phyloP scores from a whole-genome alignment of 2,888 invertebrate genomes.

The Daptonema setosum region DNA sequence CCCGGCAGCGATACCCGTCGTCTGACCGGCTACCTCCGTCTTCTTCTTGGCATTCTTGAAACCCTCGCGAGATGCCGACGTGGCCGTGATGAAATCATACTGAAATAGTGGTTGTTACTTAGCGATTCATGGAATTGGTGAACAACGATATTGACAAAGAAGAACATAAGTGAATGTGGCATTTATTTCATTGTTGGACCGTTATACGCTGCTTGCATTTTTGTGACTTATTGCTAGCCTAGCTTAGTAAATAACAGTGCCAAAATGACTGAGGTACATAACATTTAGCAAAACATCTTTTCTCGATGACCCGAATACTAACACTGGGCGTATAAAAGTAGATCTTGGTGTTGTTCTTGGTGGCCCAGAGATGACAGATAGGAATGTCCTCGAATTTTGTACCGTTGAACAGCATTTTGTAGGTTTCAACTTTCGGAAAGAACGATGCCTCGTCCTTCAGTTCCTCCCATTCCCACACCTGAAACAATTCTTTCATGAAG shows the following conservation, averaged over 20 bases:
- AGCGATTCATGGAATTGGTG: too few species aligned
- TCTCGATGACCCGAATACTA: too few species aligned
- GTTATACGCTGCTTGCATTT: too few species aligned
- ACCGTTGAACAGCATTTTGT: background rate
- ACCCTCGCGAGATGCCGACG: conserved; percentile 52
- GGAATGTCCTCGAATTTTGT: conserved; percentile 41
- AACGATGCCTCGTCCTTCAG: background rate
- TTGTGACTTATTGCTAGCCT: too few species aligned
- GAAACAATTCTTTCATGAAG: too few species aligned
- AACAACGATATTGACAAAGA: background rate
- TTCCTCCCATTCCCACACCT: too few species aligned
- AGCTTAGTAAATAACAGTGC: background rate
- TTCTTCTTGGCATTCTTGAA: conserved; percentile 85
- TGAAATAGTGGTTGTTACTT: too few species aligned
- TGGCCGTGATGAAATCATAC: conserved; percentile 18
- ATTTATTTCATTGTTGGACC: background rate
- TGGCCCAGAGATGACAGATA: conserved; percentile 55
- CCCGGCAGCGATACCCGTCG: conserved; percentile 60
- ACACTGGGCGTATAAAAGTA: conserved; percentile 43
- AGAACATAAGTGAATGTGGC: background rate
- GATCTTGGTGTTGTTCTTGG: conserved; percentile 69
- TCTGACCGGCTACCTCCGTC: conserved; percentile 85
- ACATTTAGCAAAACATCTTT: too few species aligned
- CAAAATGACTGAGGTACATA: too few species aligned
- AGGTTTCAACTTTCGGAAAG: background rate